These are phyloP conservation scores for Aplochiton taeniatus DNA, from an alignment of 2,797 vertebrate species.

Conservation along the genomic window DNA sequence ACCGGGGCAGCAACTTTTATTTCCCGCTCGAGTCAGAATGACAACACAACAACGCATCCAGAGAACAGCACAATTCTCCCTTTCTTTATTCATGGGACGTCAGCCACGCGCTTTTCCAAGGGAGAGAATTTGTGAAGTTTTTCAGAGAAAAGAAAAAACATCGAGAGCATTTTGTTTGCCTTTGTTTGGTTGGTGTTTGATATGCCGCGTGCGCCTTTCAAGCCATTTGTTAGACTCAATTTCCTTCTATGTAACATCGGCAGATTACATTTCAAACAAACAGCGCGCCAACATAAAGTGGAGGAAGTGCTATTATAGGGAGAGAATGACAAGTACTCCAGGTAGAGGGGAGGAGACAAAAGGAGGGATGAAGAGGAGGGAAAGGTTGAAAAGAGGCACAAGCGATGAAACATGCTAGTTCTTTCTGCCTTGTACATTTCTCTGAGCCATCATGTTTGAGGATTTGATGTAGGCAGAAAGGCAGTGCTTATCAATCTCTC, in stretches of 20 bases:
- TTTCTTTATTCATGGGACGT: conserved; percentile 67
- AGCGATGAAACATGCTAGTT: conserved; percentile 54
- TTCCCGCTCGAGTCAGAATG: conserved; percentile 72
- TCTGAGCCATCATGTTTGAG: conserved; percentile 48
- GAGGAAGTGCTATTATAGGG: conserved; percentile 59
- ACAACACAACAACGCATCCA: conserved; percentile 67
- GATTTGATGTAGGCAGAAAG: not conserved
- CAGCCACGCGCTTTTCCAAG: conserved; percentile 66
- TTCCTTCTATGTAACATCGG: conserved; percentile 74
- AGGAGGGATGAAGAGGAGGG: conserved; percentile 55
- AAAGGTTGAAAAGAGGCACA: conserved; percentile 54
- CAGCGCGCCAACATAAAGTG: conserved; percentile 65
- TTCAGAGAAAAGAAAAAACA: conserved; percentile 56
- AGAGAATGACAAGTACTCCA: conserved; percentile 66
- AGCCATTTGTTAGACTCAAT: conserved; percentile 80
- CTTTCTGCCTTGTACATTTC: conserved; percentile 14
- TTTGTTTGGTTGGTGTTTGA: conserved; percentile 72
- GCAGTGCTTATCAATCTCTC: not conserved
- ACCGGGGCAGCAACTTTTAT: conserved; percentile 63
- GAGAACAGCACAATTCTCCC: conserved; percentile 40
- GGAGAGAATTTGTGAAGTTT: conserved; percentile 74
- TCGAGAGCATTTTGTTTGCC: conserved; percentile 74
- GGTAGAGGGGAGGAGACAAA: conserved; percentile 35
- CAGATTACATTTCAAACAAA: conserved; percentile 77
- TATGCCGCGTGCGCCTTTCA: conserved; percentile 73